Percentiles rank a stretch among this genome's conserved stretches.
phyloP scores from a whole-genome alignment of 2,797 vertebrate genomes.

The Lithobates sylvaticus region DNA sequence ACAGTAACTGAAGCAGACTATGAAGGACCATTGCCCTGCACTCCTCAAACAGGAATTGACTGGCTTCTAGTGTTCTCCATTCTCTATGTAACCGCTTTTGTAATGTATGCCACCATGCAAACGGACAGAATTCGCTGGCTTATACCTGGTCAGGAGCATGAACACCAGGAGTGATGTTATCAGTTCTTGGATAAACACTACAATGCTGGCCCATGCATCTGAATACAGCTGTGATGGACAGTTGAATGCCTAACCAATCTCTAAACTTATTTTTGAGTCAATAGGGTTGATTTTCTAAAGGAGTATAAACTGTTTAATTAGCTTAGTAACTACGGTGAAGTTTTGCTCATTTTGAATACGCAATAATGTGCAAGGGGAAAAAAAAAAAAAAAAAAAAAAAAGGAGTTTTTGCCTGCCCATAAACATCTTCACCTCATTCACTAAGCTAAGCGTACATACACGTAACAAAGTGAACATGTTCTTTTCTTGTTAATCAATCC shows the following conservation, averaged over 20 bases:
- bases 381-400: no score
- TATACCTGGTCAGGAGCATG: slow-evolving; percentile 94
- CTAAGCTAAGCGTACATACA: no score
- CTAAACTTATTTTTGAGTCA: background rate
- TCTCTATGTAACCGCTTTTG: slow-evolving; percentile 89
- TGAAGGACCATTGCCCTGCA: slow-evolving; percentile 85
- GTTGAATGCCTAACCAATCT: background rate
- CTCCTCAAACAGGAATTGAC: slow-evolving; percentile 87
- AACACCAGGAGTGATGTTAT: slow-evolving; percentile 86
- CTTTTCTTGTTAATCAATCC: no score
- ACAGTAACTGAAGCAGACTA: slow-evolving; percentile 82
- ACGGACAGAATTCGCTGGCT: slow-evolving; percentile 94
- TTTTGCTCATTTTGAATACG: no score
- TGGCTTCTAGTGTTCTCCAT: slow-evolving; percentile 96
- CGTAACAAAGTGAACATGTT: no score
- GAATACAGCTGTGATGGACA: background rate
- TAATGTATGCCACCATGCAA: slow-evolving; percentile 87
- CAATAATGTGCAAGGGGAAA: no score
- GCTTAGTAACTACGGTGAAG: no score
- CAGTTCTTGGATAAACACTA: background rate
- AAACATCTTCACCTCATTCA: no score
- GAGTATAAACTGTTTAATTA: no score
- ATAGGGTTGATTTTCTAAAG: no score
- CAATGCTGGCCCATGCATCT: background rate
- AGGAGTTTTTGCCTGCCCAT: no score